Conservation (phyloP, 2,113 vertebrate genomes). For the Megaceryle maxima region DNA sequence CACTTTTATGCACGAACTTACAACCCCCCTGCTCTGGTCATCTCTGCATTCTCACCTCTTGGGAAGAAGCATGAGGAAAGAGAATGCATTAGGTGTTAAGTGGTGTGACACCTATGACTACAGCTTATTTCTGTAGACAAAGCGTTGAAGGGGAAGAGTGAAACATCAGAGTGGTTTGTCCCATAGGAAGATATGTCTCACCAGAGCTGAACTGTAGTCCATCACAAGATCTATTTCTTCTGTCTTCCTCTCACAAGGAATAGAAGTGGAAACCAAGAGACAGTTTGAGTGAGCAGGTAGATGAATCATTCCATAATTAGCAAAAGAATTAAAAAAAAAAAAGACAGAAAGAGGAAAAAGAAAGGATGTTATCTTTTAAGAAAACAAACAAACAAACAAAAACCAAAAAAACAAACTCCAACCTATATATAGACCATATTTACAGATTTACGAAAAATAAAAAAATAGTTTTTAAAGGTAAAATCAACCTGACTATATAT, state of each 20-base stretch:
- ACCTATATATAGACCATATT: not conserved
- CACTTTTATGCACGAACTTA: not conserved
- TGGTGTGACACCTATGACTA: not conserved
- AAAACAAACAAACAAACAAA: not conserved
- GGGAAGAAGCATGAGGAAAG: not conserved
- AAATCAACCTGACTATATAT: not conserved
- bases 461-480: not conserved
- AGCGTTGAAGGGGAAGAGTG: not conserved
- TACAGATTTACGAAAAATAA: not conserved
- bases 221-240: not conserved
- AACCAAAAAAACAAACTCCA: too few species aligned
- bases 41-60: not conserved
- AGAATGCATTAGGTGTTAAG: not conserved
- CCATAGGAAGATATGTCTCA: not conserved
- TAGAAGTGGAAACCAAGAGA: not conserved
- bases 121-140: not conserved
- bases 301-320: not conserved
- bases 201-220: not conserved
- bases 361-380: not conserved
- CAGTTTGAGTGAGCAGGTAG: not conserved
- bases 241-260: not conserved
- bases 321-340: not conserved
- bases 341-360: not conserved
- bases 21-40: accelerated
- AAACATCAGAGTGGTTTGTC: not conserved